These are phyloP conservation scores for Microctenopoma stevenorrisi DNA, from an alignment of 2,797 vertebrate genomes.

Conservation along the genomic window DNA sequence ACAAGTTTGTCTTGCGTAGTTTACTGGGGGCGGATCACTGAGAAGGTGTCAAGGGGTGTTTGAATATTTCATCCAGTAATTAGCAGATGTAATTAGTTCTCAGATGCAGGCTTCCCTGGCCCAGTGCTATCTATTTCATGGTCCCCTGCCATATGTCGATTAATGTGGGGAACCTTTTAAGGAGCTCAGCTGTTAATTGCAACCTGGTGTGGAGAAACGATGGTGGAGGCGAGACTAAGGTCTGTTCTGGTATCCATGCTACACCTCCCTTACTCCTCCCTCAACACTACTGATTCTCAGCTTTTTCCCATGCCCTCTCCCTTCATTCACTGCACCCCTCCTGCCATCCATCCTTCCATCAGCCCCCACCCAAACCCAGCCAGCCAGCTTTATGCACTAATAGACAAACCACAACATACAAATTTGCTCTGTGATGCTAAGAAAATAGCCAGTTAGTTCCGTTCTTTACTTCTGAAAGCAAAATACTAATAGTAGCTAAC, in stretches of 20 bases:
- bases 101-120: constrained; percentile 33
- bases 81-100: constrained; percentile 54
- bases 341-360: constrained; percentile 65
- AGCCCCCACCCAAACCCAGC: constrained; percentile 57
- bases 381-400: constrained; percentile 68
- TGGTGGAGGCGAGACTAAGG: constrained; percentile 59
- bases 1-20: constrained; percentile 12
- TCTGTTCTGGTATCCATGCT: constrained; percentile 77
- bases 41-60: constrained; percentile 17
- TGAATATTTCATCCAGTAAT: constrained; percentile 57
- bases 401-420: constrained; percentile 32
- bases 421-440: constrained; percentile 39
- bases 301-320: constrained; percentile 88
- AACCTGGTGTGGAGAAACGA: constrained; percentile 49
- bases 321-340: constrained; percentile 78
- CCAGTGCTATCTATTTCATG: constrained; percentile 16
- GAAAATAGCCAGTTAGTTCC: neutral
- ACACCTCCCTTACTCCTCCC: constrained; percentile 54
- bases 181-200: constrained; percentile 51
- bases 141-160: constrained; percentile 41
- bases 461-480: neutral
- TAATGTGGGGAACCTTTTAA: constrained; percentile 32
- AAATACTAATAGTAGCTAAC: neutral
- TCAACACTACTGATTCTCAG: constrained; percentile 63
- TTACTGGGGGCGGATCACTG: constrained; percentile 21